These are phyloP conservation scores for Macrotus californicus DNA, from an alignment of 2,113 vertebrate species.

Conservation along the genomic window DNA sequence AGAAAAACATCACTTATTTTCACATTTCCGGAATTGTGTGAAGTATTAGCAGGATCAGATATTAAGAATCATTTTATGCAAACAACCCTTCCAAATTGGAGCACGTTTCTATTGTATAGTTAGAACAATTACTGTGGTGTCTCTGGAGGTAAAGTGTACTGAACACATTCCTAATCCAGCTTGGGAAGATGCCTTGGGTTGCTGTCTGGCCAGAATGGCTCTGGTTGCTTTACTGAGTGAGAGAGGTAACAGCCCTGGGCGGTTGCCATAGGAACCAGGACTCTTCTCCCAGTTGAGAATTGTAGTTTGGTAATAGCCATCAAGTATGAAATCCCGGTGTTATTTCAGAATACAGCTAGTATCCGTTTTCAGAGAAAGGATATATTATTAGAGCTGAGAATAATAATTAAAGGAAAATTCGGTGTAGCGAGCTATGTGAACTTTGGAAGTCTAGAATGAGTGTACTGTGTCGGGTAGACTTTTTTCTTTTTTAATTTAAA, in stretches of 20 bases:
- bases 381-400: not conserved
- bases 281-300: not conserved
- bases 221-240: not conserved
- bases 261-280: not conserved
- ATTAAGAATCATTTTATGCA: not conserved
- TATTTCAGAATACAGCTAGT: not conserved
- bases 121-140: not conserved
- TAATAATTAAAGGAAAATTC: conserved; percentile 14
- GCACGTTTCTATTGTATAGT: not conserved
- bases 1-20: not conserved
- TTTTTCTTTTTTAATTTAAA: conserved; percentile 25
- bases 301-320: not conserved
- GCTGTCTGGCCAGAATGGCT: not conserved
- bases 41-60: not conserved
- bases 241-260: not conserved
- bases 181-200: not conserved
- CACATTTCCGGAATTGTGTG: not conserved
- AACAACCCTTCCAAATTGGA: not conserved
- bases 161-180: not conserved
- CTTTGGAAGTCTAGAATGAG: conserved; percentile 2
- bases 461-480: not conserved
- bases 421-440: not conserved
- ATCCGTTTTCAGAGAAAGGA: not conserved
- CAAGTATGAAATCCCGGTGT: not conserved
- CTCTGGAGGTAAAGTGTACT: not conserved